Evolutionary conservation across 1,140 invertebrate species (phyloP).

Genomic region (Scaptomyza graminum): DNA sequence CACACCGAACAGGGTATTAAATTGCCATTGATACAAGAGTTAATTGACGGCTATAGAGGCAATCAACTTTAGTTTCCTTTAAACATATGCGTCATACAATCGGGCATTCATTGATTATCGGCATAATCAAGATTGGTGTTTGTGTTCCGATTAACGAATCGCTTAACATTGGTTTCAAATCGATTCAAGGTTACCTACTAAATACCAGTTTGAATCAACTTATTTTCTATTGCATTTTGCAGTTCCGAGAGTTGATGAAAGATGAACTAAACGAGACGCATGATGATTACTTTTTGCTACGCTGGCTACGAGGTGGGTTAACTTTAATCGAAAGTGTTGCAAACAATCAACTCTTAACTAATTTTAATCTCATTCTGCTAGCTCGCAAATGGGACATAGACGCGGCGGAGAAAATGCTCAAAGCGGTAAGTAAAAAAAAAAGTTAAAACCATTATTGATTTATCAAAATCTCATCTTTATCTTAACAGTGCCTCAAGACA

Average conservation of each 20-base stretch:
- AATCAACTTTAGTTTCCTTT: conserved; percentile 29
- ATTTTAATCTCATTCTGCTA: conserved; percentile 69
- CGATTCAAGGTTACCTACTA: conserved; percentile 7
- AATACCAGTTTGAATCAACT: background rate
- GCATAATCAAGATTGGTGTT: conserved; percentile 18
- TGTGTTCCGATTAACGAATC: conserved; percentile 11
- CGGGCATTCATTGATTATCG: conserved; percentile 3
- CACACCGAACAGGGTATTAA: conserved; percentile 15
- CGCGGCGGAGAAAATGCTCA: conserved; percentile 93
- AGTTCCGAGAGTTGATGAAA: conserved; percentile 89
- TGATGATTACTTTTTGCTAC: conserved; percentile 90
- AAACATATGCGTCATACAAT: background rate
- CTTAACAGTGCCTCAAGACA: conserved; percentile 81
- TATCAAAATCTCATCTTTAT: background rate
- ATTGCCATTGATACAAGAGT: conserved; percentile 53
- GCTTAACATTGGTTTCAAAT: background rate
- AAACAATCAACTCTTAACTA: background rate
- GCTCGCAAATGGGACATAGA: conserved; percentile 92
- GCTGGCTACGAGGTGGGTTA: conserved; percentile 91
- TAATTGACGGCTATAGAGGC: conserved; percentile 56
- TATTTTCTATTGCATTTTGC: conserved; percentile 46
- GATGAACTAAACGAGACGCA: conserved; percentile 89
- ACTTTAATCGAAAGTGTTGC: background rate
- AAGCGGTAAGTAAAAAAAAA: conserved; percentile 84
- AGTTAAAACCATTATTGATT: background rate